Base-by-base conservation (phyloP, 1,140 invertebrate genomes). In the Chionoecetes opilio region DNA sequence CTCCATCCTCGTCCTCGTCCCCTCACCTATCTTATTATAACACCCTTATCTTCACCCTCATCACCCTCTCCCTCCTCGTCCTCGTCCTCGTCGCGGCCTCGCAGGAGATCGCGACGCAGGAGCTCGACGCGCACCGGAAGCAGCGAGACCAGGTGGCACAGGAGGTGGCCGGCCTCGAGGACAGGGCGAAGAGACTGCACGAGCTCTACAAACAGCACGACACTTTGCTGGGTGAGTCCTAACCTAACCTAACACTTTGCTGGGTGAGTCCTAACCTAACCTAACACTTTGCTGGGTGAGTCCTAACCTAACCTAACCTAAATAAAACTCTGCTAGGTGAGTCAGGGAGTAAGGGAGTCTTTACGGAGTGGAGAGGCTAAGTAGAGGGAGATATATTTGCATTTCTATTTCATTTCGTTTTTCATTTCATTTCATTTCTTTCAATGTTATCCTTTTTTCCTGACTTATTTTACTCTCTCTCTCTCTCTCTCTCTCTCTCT, bases 191-290 rank as follows among this genome's bases (percentile, higher is more conserved):
- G 31, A 96, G 97, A 87, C 96, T 98, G 46, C 97, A 97, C 93
- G 97, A 97, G 38, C 96, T 98, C 0, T 97, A 97, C 95, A 97
- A 97, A 93, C 97, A 97, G 92, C 97, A 98, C 92, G 98, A 98
- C 94, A 95, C 97, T 31, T 96, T 98, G 82, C 95, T 98, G 92
- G 97, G 97, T 98, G 96, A 97, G 97, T 96, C n/a, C n/a, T 29
- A 29, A 92, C 26, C 21, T 31, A 2, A 21, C 34, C 34, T 26
- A 31, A 32, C 2, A 2, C 21, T 31, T 2, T 31, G 34, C 2
- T 82, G 82, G 32, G 2, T 3, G 11, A 82, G n/a, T 2, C 3
- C 32, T 82, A 82, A 29, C 32, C n/a, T 82, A 29, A 82, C 11
- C 32, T 5, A 29, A n/a, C n/a, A n/a, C n/a, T n/a, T n/a, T n/a